phyloP scores from a whole-genome alignment of 1,140 invertebrate genomes.

The Cardiocondyla obscurior region DNA sequence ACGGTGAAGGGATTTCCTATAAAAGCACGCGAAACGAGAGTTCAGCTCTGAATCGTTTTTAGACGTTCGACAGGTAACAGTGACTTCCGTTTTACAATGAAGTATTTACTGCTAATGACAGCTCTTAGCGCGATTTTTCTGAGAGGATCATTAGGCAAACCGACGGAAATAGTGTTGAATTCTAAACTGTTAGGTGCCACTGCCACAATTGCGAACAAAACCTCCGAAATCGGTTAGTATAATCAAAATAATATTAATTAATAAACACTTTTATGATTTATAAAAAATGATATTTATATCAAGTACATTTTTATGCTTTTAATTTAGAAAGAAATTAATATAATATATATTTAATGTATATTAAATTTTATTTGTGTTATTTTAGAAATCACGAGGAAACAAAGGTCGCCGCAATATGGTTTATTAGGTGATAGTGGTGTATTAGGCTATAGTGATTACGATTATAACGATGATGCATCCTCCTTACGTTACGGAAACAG shows the following conservation, averaged over 20 bases:
- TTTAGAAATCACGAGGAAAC: constrained; percentile 40
- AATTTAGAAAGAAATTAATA: not conserved
- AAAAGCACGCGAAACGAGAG: constrained; percentile 51
- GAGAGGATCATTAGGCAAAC: constrained; percentile 20
- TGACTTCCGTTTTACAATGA: constrained; percentile 25
- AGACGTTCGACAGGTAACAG: constrained; percentile 8
- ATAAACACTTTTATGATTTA: not conserved
- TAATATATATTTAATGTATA: not conserved
- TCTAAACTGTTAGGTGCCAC: constrained; percentile 4
- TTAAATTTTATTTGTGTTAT: not conserved
- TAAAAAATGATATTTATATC: too few species aligned
- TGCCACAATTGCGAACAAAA: not conserved
- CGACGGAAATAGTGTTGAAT: not conserved
- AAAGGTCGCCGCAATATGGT: constrained; percentile 64
- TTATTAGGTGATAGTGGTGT: constrained; percentile 27
- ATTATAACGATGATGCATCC: not conserved
- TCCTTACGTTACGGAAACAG: constrained; percentile 26
- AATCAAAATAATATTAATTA: constrained; percentile 16
- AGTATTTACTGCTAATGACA: not conserved
- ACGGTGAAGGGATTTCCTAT: constrained; percentile 65
- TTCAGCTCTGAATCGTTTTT: constrained; percentile 20
- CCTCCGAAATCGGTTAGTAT: constrained; percentile 38
- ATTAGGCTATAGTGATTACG: constrained; percentile 46
- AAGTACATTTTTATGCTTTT: too few species aligned
- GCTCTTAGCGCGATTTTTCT: constrained; percentile 8